Conservation (phyloP, 2,797 vertebrate species). For the Neopelma chrysocephalum region DNA sequence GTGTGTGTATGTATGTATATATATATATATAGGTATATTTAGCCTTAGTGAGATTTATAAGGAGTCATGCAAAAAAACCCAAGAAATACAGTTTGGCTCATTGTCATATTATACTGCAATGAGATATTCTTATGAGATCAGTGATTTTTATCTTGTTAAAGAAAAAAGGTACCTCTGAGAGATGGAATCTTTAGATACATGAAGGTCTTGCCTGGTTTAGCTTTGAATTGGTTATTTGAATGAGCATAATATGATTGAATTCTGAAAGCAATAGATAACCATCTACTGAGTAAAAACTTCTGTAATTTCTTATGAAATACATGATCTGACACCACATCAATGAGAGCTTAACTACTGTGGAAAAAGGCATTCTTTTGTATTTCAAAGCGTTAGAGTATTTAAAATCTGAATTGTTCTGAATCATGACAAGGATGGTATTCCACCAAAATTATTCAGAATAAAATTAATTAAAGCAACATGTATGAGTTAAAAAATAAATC, state of each 20-base stretch:
- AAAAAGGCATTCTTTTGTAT: background rate
- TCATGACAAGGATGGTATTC: background rate
- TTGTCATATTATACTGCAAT: background rate
- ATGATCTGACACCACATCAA: background rate
- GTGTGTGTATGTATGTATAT: rapidly evolving
- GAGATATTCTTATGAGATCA: background rate
- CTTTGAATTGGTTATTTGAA: background rate
- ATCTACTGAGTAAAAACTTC: background rate
- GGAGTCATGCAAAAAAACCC: background rate
- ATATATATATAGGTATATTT: rapidly evolving
- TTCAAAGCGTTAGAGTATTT: background rate
- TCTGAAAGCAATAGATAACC: background rate
- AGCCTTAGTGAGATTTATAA: background rate
- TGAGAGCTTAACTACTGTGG: background rate
- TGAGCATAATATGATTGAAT: background rate
- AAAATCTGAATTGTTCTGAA: background rate
- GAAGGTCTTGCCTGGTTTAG: background rate
- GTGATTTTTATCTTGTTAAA: background rate
- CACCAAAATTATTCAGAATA: background rate
- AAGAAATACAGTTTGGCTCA: background rate
- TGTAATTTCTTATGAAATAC: background rate
- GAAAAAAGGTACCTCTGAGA: background rate
- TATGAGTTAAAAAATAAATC: background rate
- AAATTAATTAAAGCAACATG: background rate
- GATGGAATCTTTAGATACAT: background rate